These are phyloP conservation scores for Drosophila siamana DNA, from an alignment of 2,888 invertebrate species.

Conservation along the genomic window DNA sequence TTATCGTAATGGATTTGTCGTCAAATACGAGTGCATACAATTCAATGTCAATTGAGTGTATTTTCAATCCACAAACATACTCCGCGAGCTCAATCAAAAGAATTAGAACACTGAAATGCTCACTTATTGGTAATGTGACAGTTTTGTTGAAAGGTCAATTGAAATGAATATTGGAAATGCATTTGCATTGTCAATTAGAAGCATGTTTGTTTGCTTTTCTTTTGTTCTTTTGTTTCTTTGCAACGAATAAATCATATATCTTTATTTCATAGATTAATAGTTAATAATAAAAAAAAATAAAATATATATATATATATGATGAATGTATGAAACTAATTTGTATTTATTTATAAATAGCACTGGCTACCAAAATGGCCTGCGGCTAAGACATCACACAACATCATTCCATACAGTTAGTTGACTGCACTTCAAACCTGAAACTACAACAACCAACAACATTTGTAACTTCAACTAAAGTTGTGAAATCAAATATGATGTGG, in stretches of 20 bases:
- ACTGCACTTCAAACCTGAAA: slow-evolving; percentile 4
- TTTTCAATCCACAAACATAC: neutral
- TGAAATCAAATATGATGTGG: neutral
- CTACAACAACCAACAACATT: neutral
- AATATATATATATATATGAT: too few species aligned
- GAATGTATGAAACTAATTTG: slow-evolving; percentile 19
- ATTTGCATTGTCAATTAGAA: too few species aligned
- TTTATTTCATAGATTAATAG: slow-evolving; percentile 3
- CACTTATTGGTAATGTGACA: too few species aligned
- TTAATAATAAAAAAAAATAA: slow-evolving; percentile 6
- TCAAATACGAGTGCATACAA: slow-evolving; percentile 9
- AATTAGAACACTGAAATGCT: too few species aligned
- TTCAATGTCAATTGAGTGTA: slow-evolving; percentile 11
- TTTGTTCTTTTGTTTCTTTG: too few species aligned
- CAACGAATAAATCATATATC: slow-evolving; percentile 24
- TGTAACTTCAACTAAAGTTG: neutral
- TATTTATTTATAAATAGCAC: slow-evolving; percentile 20
- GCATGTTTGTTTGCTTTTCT: too few species aligned
- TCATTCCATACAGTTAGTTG: slow-evolving; percentile 3
- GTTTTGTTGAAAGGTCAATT: too few species aligned
- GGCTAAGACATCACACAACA: slow-evolving; percentile 20
- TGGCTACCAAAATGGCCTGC: slow-evolving; percentile 11
- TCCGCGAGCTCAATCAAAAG: neutral
- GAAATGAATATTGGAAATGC: too few species aligned
- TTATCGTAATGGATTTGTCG: slow-evolving; percentile 48